Evolutionary conservation across 2,113 vertebrate genomes (phyloP).

Genomic region (Brevimyrus niger): DNA sequence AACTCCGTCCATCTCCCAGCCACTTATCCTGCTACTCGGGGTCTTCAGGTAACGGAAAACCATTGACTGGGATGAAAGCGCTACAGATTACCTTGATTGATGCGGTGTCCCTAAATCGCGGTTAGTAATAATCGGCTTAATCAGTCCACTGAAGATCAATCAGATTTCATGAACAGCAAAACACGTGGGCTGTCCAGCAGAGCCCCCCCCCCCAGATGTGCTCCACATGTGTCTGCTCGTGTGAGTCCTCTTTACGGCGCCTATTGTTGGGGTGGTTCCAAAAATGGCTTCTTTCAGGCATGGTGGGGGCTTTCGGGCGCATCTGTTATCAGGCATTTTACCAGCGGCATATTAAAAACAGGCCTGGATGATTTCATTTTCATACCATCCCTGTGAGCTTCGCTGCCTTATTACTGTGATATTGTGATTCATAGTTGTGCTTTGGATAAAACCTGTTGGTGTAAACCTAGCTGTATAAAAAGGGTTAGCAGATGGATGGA

Average conservation of each 20-base stretch:
- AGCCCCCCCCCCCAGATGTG: slow-evolving; percentile 9
- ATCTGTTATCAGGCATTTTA: neutral
- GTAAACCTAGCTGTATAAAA: neutral
- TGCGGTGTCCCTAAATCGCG: neutral
- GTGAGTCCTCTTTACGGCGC: neutral
- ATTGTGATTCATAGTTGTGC: neutral
- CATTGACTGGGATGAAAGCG: neutral
- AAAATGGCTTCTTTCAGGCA: slow-evolving; percentile 2
- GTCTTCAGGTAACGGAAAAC: neutral
- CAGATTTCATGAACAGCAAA: neutral
- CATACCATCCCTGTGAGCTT: neutral
- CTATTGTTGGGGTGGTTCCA: neutral
- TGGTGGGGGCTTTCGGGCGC: neutral
- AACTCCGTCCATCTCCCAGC: neutral
- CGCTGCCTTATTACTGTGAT: neutral
- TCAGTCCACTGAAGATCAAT: neutral
- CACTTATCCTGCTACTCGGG: neutral
- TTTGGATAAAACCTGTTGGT: neutral
- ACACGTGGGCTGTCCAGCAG: neutral
- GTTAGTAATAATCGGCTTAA: neutral
- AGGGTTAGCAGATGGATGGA: neutral
- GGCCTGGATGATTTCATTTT: neutral
- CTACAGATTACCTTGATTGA: neutral
- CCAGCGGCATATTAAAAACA: neutral
- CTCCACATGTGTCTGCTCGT: neutral